Base-by-base conservation (phyloP, 2,888 invertebrate genomes). In the Pocota personata region DNA sequence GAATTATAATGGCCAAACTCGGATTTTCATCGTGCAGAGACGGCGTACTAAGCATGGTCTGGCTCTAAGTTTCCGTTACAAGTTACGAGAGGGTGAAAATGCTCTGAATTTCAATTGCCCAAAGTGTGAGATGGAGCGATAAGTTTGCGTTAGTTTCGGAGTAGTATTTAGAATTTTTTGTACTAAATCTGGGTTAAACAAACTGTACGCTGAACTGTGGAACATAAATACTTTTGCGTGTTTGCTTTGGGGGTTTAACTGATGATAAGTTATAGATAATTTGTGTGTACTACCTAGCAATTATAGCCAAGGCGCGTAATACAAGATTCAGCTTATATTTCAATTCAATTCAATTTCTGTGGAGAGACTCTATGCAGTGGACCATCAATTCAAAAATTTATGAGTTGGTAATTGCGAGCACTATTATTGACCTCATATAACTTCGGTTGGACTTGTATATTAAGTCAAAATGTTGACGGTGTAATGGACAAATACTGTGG, bases 101-200 rank as follows among this genome's bases (percentile, higher is more conserved):
- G 79, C 50, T 79, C 69, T 79, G 83, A 84, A 84, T 84, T 84
- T 75, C 69, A 84, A 84, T 84, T 79, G 79, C 73, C 50, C 40
- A 43, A 40, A 79, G 71, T 83, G 43, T 37, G 57, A 16, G 66
- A 16, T 12, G 32, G 6, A 14, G n/a, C 50, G 7, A 72, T 55
- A 43, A 27, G 10, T 35, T 55, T 30, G 43, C 72, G 43, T 82
- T 57, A 27, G 52, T 35, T 71, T 40, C 27, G 35, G 21, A 37
- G 60, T 10, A 27, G 8, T 37, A 48, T 57, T 37, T 35, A 50
- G 57, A 79, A 48, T 10, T 46, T 75, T 7, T 67, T 73, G 27
- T 19, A 66, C n/a, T 55, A 16, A 50, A 83, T 62, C 55, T 83
- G 27, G 83, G 83, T 69, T 69, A 64, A 57, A 19, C 82, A 71